phyloP scores from a whole-genome alignment of 2,113 vertebrate species.

The Phalacrocorax aristotelis region DNA sequence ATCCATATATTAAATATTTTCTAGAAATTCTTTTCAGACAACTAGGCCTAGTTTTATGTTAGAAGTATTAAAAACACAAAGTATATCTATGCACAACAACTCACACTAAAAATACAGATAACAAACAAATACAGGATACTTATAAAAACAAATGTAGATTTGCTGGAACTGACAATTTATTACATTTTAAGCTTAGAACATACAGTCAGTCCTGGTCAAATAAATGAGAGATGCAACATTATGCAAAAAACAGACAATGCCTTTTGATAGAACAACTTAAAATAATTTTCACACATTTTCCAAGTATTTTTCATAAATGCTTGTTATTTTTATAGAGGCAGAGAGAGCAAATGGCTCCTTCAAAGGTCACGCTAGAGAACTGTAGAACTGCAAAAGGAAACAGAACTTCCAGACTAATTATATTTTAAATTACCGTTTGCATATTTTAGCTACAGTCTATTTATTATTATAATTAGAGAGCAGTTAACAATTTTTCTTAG shows the following conservation, averaged over 20 bases:
- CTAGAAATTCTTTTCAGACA: background rate
- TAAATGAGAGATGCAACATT: background rate
- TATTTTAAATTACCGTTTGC: background rate
- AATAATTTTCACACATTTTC: background rate
- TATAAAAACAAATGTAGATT: background rate
- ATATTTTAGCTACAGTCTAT: background rate
- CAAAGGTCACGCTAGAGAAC: background rate
- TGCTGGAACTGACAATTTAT: background rate
- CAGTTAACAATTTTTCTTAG: background rate
- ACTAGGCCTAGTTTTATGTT: background rate
- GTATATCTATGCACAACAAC: background rate
- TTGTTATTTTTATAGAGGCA: background rate
- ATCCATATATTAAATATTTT: background rate
- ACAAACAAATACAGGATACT: background rate
- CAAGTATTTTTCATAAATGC: background rate
- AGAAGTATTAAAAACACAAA: background rate
- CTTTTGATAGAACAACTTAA: background rate
- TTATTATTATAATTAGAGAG: background rate
- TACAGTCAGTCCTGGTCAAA: background rate
- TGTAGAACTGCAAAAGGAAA: background rate
- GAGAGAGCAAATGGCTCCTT: background rate
- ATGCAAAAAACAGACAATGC: background rate
- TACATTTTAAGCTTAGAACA: background rate
- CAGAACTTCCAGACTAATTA: background rate
- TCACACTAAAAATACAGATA: background rate